phyloP scores from a whole-genome alignment of 2,113 vertebrate species.

The Uropsilus gracilis region DNA sequence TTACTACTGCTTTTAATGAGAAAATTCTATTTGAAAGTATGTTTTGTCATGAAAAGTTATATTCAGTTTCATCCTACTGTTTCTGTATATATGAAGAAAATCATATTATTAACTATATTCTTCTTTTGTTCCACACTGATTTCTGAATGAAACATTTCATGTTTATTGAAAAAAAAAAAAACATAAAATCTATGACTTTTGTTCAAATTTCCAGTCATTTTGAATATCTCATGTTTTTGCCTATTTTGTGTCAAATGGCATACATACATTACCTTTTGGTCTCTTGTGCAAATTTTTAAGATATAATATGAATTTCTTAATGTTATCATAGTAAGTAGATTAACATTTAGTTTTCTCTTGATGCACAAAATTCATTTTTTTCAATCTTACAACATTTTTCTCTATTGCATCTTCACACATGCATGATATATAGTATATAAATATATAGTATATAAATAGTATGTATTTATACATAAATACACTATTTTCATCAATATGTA shows the following conservation, averaged over 20 bases:
- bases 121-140: neutral
- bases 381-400: neutral
- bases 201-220: neutral
- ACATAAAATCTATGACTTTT: neutral
- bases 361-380: neutral
- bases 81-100: neutral
- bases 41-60: neutral
- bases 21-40: too few species aligned
- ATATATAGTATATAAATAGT: too few species aligned
- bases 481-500: neutral
- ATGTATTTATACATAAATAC: too few species aligned
- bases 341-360: neutral
- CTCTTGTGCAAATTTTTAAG: neutral
- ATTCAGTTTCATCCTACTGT: neutral
- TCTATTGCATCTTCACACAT: neutral
- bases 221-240: neutral
- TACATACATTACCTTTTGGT: neutral
- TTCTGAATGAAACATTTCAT: neutral
- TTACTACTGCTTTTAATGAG: too few species aligned
- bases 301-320: neutral
- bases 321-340: neutral
- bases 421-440: too few species aligned
- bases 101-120: neutral
- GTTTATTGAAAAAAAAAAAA: neutral
- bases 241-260: neutral